phyloP scores from a whole-genome alignment of 2,113 vertebrate species.

The Alces alces region DNA sequence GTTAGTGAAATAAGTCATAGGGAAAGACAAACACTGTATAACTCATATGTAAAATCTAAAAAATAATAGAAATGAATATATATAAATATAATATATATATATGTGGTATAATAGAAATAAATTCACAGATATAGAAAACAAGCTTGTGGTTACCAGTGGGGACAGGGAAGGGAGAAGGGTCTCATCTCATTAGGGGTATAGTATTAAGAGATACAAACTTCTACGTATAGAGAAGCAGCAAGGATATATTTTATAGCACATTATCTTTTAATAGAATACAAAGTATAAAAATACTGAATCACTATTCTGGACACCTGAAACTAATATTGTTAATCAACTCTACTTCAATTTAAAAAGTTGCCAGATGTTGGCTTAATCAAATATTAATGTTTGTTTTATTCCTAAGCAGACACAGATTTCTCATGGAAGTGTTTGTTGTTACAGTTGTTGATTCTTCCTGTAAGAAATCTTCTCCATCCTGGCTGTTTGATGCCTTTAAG shows the following conservation, averaged over 20 bases:
- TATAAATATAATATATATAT: not conserved
- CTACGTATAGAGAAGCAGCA: not conserved
- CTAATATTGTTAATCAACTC: not conserved
- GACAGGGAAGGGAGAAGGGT: not conserved
- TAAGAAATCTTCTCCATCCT: not conserved
- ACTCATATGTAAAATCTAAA: not conserved
- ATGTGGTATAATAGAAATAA: not conserved
- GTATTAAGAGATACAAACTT: not conserved
- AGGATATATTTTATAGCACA: not conserved
- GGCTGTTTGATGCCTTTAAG: not conserved
- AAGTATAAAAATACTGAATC: not conserved
- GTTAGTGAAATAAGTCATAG: not conserved
- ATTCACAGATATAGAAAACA: not conserved
- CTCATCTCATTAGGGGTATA: not conserved
- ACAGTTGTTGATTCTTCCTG: not conserved
- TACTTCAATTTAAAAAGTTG: not conserved
- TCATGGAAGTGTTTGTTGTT: not conserved
- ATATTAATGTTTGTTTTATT: not conserved
- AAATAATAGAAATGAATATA: not conserved
- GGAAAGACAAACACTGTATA: not conserved
- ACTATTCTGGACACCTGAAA: not conserved
- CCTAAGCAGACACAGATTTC: not conserved
- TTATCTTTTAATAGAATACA: not conserved
- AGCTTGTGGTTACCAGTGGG: not conserved
- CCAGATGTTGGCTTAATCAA: not conserved